Conservation (phyloP, 2,113 vertebrate species). For the Enhydra lutris region DNA sequence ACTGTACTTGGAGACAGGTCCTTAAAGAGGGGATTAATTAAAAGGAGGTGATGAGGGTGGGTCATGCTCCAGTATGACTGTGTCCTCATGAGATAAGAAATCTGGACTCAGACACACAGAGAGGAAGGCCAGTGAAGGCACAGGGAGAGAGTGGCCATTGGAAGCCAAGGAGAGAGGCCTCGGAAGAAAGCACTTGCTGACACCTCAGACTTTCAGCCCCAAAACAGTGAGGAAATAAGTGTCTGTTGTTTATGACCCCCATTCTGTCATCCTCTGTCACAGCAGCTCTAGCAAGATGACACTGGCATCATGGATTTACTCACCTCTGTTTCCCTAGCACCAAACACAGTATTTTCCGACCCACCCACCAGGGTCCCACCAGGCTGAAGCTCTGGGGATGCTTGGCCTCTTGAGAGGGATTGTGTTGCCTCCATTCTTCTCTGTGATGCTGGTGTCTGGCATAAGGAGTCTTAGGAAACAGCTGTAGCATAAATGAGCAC, state of each 20-base stretch:
- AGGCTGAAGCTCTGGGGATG: not conserved
- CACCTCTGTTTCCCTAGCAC: not conserved
- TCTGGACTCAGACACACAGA: not conserved
- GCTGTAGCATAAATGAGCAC: not conserved
- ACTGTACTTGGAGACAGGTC: not conserved
- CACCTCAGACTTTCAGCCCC: not conserved
- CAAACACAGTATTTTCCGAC: not conserved
- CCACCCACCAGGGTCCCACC: rapidly evolving
- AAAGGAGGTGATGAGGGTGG: not conserved
- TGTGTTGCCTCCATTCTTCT: not conserved
- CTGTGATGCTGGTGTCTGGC: not conserved
- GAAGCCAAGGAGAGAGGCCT: not conserved
- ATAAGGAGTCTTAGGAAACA: not conserved
- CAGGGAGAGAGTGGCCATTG: not conserved
- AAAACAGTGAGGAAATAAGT: not conserved
- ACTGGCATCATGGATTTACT: not conserved
- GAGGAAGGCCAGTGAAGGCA: not conserved
- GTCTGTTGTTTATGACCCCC: not conserved
- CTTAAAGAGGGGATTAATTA: not conserved
- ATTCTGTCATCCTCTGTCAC: too few relatives aligned
- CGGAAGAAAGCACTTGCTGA: not conserved
- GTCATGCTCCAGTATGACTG: not conserved
- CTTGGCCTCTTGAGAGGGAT: not conserved
- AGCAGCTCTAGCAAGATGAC: too few relatives aligned
- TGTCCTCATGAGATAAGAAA: not conserved